Evolutionary conservation across 2,888 invertebrate genomes (phyloP).

Genomic region (Caenorhabditis imperialis): DNA sequence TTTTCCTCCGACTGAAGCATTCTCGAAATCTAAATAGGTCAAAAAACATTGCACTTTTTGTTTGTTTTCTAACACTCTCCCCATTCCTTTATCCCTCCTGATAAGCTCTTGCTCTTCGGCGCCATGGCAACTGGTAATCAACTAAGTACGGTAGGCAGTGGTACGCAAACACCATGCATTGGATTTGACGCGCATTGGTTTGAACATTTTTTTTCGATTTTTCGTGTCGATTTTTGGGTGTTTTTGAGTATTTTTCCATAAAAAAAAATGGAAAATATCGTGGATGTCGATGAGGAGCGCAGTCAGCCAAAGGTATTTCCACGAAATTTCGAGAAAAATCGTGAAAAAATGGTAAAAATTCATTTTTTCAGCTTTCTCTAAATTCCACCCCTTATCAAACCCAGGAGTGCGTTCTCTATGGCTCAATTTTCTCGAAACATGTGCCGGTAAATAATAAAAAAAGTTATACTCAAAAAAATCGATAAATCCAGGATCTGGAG

Average conservation of each 20-base stretch:
- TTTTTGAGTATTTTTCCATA: no score
- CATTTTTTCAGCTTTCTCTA: constrained; percentile 23
- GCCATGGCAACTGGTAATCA: no score
- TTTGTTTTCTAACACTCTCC: no score
- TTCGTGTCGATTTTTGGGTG: no score
- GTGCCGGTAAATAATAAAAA: constrained; percentile 33
- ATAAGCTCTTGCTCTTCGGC: no score
- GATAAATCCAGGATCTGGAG: constrained; percentile 54
- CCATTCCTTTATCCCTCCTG: no score
- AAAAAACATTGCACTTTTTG: no score
- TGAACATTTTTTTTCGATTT: not conserved
- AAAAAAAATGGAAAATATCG: constrained; percentile 37
- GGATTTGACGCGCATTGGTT: not conserved
- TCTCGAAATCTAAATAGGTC: no score
- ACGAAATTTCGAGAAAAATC: not conserved
- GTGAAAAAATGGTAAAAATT: no score
- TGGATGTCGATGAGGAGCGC: constrained; percentile 49
- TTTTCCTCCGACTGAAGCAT: no score
- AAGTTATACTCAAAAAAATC: not conserved
- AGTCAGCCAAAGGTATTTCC: constrained; percentile 1
- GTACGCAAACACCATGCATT: constrained; percentile 2
- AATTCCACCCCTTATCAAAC: constrained; percentile 57
- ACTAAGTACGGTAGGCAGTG: not conserved
- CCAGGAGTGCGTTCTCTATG: constrained; percentile 64
- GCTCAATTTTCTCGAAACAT: constrained; percentile 44